Evolutionary conservation across 2,113 vertebrate genomes (phyloP), one percentile per base, ranked within the genome.

Genomic region (Bujurquina vittata): DNA sequence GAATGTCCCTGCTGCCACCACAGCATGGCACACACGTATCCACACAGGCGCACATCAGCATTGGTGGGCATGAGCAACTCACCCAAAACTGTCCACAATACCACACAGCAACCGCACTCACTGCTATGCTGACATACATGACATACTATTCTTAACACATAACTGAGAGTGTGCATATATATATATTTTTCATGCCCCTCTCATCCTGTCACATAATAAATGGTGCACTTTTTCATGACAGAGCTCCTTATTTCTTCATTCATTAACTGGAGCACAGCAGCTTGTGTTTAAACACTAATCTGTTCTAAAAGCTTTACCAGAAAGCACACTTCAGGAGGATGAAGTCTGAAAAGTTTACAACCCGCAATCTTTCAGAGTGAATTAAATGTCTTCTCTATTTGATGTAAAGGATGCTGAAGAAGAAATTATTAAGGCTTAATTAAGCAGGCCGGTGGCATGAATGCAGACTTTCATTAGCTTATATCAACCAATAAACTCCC

Each of bases 1-100:
- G 87, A 95, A 96, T 93, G 90, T 81, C 75, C 59, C 84, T 81
- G 79, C 80, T 87, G 80, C 86, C 89, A 89, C 74, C 46, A 11
- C 49, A 23, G 29, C 57, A 72, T 84, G 65, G 55, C 65, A 77
- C 52, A 59, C 75, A 60, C 4, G n/a, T 46, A 72, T 63, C 18
- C 43, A 76, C 59, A 40, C 58, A 58, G 10, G 4, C 61, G 72
- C 35, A 54, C 56, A 81, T 78, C 57, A 63, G 81, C 35, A 85
- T 88, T 54, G 76, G 20, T 23, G 7, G 17, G 59, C 72, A 73
- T 74, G 60, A 80, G 52, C 57, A 81, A 49, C 46, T 75, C 63
- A 61, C 59, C 65, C 14, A 56, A n/a, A 76, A 57, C 35, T 10
- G 29, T 59, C 75, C 56, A 80, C 26, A 26, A 33, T 11, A 52